Evolutionary conservation across 2,888 invertebrate genomes (phyloP), one percentile per base, ranked within the genome.

Genomic region (Andrena flavipes): DNA sequence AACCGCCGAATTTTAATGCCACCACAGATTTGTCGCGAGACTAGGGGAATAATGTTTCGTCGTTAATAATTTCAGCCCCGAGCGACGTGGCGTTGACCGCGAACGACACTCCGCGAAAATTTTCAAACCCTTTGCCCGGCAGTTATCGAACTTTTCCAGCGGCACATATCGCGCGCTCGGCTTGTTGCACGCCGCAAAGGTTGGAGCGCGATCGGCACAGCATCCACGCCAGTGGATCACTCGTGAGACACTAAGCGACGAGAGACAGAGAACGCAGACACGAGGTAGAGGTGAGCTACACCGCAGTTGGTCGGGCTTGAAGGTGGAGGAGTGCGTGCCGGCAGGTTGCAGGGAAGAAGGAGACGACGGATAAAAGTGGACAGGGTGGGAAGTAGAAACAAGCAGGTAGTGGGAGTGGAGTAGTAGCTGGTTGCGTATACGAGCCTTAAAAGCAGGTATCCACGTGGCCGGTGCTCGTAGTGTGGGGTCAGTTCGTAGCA

Each of bases 221-320:
- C 81, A 85, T 83, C 88, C 84, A 83, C 77, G 85, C 92, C 84
- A 90, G 86, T 84, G 90, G 89, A 90, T 89, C 90, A 91, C 91
- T 90, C 89, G 89, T 89, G 89, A 90, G 91, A 88, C 87, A 92
- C 92, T 91, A 88, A 91, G 86, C 89, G 90, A 90, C 88, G 88
- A 87, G 87, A 89, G 88, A 90, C 88, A 88, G 88, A 88, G 86
- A 88, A 65, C 84, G 79, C 79, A 63, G 72, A 85, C 88, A 87
- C 84, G 89, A 89, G 86, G 86, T 83, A 84, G 90, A 91, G 91
- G 92, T 91, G 86, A 90, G 89, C 86, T 82, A 88, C 88, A 88
- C 84, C 84, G 87, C 89, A 88, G 88, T 90, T 88, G 90, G 88
- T 80, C 85, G 85, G 78, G 84, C 78, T 54, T 76, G 76, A 79